Evolutionary conservation across 2,888 invertebrate genomes (phyloP).

Genomic region (Frankliniella fusca): DNA sequence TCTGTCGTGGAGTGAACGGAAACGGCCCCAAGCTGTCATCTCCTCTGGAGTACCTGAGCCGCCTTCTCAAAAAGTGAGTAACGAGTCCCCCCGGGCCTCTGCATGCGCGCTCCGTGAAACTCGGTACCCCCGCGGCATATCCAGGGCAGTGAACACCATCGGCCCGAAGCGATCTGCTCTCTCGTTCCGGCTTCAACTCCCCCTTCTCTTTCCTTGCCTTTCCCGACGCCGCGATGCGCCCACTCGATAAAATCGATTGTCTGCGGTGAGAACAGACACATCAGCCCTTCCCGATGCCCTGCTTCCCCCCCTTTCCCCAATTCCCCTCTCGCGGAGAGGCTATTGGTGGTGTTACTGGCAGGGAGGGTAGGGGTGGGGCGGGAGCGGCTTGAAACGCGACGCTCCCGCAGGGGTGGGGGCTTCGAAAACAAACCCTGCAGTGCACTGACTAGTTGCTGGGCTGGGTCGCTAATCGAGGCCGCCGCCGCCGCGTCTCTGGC

Average conservation of each 20-base stretch:
- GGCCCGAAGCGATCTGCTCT: background rate
- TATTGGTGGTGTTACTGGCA: background rate
- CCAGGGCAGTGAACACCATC: background rate
- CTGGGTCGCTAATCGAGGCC: background rate
- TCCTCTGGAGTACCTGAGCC: constrained; percentile 10
- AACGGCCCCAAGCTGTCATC: constrained; percentile 17
- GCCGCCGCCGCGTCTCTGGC: background rate
- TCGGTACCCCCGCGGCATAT: background rate
- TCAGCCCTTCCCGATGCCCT: background rate
- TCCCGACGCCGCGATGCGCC: background rate
- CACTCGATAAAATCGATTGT: constrained; percentile 25
- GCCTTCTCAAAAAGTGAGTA: constrained; percentile 18
- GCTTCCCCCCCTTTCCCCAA: background rate
- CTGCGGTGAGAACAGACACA: constrained; percentile 25
- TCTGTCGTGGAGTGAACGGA: too few species aligned
- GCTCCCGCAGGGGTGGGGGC: background rate
- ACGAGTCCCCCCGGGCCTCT: background rate
- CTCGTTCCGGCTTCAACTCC: background rate
- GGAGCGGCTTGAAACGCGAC: background rate
- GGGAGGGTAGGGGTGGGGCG: background rate
- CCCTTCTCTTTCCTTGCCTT: background rate
- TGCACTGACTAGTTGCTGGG: background rate
- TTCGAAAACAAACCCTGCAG: background rate
- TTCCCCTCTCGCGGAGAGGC: constrained; percentile 1
- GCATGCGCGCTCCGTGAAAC: background rate